These are phyloP conservation scores for Cebus imitator DNA, from an alignment of 2,113 vertebrate species.

Conservation along the genomic window DNA sequence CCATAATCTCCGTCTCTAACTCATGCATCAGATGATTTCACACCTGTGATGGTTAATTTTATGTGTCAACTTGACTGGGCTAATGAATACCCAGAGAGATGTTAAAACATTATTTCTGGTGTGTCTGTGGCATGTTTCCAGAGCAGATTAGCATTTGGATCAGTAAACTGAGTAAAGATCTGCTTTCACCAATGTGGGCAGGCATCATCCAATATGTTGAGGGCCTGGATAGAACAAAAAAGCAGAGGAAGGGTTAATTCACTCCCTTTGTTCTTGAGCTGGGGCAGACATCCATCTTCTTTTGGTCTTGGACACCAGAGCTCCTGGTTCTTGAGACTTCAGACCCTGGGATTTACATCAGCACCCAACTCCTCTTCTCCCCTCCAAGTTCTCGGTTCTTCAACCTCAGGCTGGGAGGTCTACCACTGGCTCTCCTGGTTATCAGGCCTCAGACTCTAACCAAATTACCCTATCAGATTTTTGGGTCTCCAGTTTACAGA, in stretches of 20 bases:
- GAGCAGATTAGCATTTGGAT: not conserved
- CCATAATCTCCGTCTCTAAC: not conserved
- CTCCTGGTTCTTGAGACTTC: not conserved
- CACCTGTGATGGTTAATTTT: not conserved
- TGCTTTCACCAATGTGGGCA: not conserved
- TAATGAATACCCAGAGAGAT: not conserved
- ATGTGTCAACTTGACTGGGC: not conserved
- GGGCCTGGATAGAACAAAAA: not conserved
- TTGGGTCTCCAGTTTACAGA: not conserved
- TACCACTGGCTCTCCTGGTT: not conserved
- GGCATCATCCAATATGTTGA: not conserved
- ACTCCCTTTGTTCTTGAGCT: not conserved
- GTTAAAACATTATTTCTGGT: not conserved
- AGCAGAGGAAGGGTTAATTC: not conserved
- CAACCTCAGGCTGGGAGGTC: not conserved
- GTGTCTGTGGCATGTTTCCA: not conserved
- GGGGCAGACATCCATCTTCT: not conserved
- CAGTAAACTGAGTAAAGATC: not conserved
- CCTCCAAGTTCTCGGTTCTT: not conserved
- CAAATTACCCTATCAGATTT: not conserved
- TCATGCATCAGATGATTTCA: not conserved
- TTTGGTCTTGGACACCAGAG: not conserved
- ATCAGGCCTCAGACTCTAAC: not conserved
- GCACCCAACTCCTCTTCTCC: fast-evolving
- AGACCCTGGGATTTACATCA: not conserved